Conservation (phyloP, 2,888 invertebrate species). For the Pollenia amentaria region DNA sequence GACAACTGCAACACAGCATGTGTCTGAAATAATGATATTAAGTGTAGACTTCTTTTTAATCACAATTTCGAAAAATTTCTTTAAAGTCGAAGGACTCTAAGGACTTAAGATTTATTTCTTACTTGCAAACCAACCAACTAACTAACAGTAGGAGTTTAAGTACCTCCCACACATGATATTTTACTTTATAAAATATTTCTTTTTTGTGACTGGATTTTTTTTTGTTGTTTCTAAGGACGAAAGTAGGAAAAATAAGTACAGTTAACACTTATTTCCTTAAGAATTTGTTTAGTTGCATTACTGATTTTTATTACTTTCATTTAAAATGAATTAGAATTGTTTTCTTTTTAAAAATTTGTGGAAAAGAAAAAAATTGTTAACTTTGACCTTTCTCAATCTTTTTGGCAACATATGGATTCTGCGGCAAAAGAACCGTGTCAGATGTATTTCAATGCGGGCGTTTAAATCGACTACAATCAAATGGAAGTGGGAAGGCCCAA, state of each 20-base stretch:
- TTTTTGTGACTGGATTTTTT: not conserved
- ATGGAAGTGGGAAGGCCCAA: too few relatives aligned
- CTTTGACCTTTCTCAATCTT: too few relatives aligned
- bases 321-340: slow-evolving; percentile 22
- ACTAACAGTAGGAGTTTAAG: slow-evolving; percentile 70
- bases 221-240: not conserved
- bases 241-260: slow-evolving; percentile 36
- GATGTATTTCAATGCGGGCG: too few relatives aligned
- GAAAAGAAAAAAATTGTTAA: too few relatives aligned
- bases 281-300: not conserved
- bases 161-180: slow-evolving; percentile 65
- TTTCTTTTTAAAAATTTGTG: not conserved
- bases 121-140: not conserved
- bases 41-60: slow-evolving; percentile 44
- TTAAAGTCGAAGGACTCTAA: not conserved
- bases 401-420: too few relatives aligned
- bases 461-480: too few relatives aligned
- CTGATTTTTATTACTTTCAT: slow-evolving; percentile 15
- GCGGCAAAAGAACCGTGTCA: too few relatives aligned
- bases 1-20: slow-evolving; percentile 76
- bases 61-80: not conserved
- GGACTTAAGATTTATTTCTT: slow-evolving; percentile 22
- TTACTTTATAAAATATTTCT: not conserved
- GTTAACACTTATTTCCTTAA: slow-evolving; percentile 30
- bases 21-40: slow-evolving; percentile 63